Evolutionary conservation across 2,888 invertebrate species (phyloP), one percentile per base, ranked within the genome.

Genomic region (Falcaria lacertinaria): DNA sequence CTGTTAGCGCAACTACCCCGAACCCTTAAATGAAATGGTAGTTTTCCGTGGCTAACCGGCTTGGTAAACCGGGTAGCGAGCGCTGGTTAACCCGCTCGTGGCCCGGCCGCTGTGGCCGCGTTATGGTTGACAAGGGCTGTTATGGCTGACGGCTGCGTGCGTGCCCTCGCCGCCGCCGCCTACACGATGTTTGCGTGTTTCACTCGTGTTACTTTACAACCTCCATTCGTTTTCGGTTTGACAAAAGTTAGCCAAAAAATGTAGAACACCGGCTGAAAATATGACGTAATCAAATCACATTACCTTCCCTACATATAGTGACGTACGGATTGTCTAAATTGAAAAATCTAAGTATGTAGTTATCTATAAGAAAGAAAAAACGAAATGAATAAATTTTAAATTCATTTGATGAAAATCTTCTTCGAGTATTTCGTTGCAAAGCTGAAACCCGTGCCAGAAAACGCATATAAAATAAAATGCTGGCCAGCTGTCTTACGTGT

Each of bases 21-120:
- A 82, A 85, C 84, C 83, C 86, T 74, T 87, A 86, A 88, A 87
- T 85, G 87, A 83, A 87, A 87, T 84, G 83, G 83, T 85, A 85
- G 86, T 87, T 88, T 86, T 86, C 81, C 84, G 80, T 68, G 78
- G 79, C 74, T 73, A 73, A 72, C 80, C 77, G 65, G 64, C 49
- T 43, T 54, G 65, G 68, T 59, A 60, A 57, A 60, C 62, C 60
- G 64, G 55, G 43, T 48, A 62, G 62, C 61, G 59, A 62, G 67
- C 52, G 47, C 59, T 65, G 72, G 72, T 69, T 70, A 68, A 71
- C 74, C 73, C 69, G 77, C 68, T 69, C 71, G 69, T 66, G 46
- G 56, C 50, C 47, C 69, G 69, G 70, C 64, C 68, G 71, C 70
- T 79, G 79, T 67, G 85, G 83, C 77, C 73, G 64, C 86, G 86